A percentile compares a stretch with the other conserved stretches of the same genome.
Evolutionary conservation across 2,888 invertebrate species (phyloP).

Genomic region (Marasmarcha lunaedactyla): DNA sequence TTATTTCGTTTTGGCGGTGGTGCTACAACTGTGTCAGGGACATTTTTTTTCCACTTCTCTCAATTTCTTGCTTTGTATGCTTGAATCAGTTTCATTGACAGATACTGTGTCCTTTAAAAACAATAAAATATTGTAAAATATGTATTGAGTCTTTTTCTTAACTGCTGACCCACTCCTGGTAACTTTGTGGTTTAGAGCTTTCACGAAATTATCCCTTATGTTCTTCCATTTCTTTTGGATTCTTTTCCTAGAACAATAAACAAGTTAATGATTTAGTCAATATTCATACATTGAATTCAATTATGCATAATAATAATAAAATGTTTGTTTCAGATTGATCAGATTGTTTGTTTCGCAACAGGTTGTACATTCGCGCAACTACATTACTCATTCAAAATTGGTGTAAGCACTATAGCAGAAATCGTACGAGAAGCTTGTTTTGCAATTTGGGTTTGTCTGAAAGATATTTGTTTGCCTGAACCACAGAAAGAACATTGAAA

Average conservation of each 20-base stretch:
- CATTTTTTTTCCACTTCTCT: conserved; percentile 10
- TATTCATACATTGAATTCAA: conserved; percentile 11
- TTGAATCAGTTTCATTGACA: conserved; percentile 10
- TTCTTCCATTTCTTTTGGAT: conserved; percentile 15
- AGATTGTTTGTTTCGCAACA: conserved; percentile 6
- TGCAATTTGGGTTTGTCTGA: conserved; percentile 16
- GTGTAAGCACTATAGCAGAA: conserved; percentile 17
- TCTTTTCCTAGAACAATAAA: conserved; percentile 13
- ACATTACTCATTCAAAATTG: conserved; percentile 14
- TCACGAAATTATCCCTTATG: conserved; percentile 13
- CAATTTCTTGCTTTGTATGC: conserved; percentile 11
- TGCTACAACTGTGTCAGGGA: conserved; percentile 8
- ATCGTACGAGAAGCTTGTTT: conserved; percentile 17
- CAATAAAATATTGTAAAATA: conserved; percentile 15
- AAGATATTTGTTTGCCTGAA: conserved; percentile 17
- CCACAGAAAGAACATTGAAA: conserved; percentile 16
- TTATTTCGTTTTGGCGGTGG: conserved; percentile 11
- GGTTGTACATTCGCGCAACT: conserved; percentile 10
- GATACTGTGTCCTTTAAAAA: conserved; percentile 15
- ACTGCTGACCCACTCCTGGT: conserved; percentile 13
- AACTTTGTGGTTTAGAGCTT: conserved; percentile 13
- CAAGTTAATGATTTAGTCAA: conserved; percentile 12
- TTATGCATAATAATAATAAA: conserved; percentile 1
- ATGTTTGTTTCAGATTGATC: neutral
- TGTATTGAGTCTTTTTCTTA: conserved; percentile 14